Evolutionary conservation across 2,797 vertebrate species (phyloP).

Genomic region (Semotilus atromaculatus): DNA sequence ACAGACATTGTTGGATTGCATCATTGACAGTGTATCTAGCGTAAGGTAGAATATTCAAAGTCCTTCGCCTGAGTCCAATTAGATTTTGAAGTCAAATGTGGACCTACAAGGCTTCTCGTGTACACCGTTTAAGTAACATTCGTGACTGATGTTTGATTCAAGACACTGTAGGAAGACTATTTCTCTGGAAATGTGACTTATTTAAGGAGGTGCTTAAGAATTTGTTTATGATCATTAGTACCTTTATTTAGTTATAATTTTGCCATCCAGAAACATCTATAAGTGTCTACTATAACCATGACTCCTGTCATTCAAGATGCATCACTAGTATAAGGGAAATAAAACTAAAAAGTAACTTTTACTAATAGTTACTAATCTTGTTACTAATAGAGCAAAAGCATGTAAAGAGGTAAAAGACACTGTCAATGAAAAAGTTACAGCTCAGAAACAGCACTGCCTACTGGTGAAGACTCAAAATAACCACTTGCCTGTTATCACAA

Average conservation of each 20-base stretch:
- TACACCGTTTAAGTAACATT: slow-evolving; percentile 29
- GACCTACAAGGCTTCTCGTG: not conserved
- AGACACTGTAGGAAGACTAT: slow-evolving; percentile 17
- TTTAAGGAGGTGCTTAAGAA: slow-evolving; percentile 31
- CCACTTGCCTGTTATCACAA: not conserved
- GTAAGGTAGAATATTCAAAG: slow-evolving; percentile 7
- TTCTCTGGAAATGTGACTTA: slow-evolving; percentile 11
- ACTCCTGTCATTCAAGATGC: not conserved
- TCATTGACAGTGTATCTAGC: not conserved
- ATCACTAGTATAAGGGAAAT: not conserved
- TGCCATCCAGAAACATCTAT: slow-evolving; percentile 16
- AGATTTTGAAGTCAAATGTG: slow-evolving; percentile 18
- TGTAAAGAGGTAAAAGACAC: not conserved
- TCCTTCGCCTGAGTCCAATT: slow-evolving; percentile 34
- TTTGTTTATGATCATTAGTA: slow-evolving; percentile 32
- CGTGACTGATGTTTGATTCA: not conserved
- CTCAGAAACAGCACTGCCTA: slow-evolving; percentile 56
- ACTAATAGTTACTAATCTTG: no score
- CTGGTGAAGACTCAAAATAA: slow-evolving; percentile 55
- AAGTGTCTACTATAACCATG: not conserved
- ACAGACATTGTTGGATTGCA: slow-evolving; percentile 5
- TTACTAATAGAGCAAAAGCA: not conserved
- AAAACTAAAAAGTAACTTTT: not conserved
- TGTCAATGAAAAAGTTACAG: not conserved
- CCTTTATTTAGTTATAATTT: slow-evolving; percentile 15